Evolutionary conservation across 2,113 vertebrate species (phyloP).

Genomic region (Lasiurus borealis): DNA sequence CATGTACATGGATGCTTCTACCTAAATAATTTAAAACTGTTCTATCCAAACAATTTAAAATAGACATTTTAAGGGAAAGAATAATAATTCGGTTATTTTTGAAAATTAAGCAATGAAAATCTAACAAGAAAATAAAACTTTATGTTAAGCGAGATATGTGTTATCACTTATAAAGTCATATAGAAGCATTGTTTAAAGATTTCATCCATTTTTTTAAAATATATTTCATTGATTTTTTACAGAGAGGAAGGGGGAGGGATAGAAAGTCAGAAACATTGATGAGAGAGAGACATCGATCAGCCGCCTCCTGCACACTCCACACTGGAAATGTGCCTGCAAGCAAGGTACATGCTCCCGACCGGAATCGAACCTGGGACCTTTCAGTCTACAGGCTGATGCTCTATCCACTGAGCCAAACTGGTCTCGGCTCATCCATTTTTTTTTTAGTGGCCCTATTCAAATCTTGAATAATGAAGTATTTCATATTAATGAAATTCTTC

Average conservation of each 20-base stretch:
- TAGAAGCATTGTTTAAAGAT: not conserved
- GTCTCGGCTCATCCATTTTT: no score
- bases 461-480: constrained; percentile 1
- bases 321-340: no score
- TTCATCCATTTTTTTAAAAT: not conserved
- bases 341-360: no score
- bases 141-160: not conserved
- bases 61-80: not conserved
- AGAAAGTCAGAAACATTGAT: no score
- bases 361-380: no score
- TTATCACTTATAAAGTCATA: not conserved
- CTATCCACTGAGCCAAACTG: no score
- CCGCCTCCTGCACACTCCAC: no score
- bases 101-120: not conserved
- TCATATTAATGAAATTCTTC: not conserved
- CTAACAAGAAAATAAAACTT: not conserved
- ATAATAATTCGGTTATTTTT: not conserved
- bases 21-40: not conserved
- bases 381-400: no score
- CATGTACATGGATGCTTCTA: not conserved
- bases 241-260: no score
- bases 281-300: no score
- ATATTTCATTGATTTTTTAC: no score
- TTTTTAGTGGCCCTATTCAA: not conserved
- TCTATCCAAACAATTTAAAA: not conserved